These are phyloP conservation scores for Polymixis flavicincta DNA, from an alignment of 2,888 invertebrate genomes.

Conservation along the genomic window DNA sequence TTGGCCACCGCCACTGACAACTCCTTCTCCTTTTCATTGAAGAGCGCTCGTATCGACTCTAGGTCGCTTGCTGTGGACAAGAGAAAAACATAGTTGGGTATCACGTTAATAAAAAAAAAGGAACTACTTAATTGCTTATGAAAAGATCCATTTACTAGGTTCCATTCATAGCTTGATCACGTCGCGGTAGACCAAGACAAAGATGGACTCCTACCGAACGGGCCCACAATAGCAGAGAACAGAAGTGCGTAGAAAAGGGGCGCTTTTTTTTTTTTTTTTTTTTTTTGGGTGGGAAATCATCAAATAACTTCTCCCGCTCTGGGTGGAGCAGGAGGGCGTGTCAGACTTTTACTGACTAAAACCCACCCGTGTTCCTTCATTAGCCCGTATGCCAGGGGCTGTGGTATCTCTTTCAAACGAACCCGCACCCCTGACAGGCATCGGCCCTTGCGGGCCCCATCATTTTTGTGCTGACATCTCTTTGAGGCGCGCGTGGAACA, in stretches of 20 bases:
- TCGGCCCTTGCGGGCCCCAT: too few species aligned
- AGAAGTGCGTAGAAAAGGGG: neutral
- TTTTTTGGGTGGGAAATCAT: too few species aligned
- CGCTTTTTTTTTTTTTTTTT: too few species aligned
- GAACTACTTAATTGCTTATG: neutral
- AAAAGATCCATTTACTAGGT: neutral
- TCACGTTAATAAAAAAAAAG: neutral
- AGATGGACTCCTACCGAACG: neutral
- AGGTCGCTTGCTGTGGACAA: conserved; percentile 96
- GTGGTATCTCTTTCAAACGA: too few species aligned
- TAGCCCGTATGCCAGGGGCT: too few species aligned
- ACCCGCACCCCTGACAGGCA: too few species aligned
- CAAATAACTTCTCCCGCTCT: too few species aligned
- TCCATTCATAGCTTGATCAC: neutral
- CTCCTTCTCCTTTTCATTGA: conserved; percentile 99
- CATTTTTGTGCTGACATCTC: too few species aligned
- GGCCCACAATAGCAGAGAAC: neutral
- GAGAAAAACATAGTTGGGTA: neutral
- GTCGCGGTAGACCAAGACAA: neutral
- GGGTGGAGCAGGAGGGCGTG: too few species aligned
- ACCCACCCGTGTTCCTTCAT: too few species aligned
- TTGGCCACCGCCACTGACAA: conserved; percentile 98
- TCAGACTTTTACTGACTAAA: too few species aligned
- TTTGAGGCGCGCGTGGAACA: too few species aligned
- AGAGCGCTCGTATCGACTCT: conserved; percentile 98